These are phyloP conservation scores for Drosophila albomicans DNA, from an alignment of 1,140 invertebrate species.

Conservation along the genomic window DNA sequence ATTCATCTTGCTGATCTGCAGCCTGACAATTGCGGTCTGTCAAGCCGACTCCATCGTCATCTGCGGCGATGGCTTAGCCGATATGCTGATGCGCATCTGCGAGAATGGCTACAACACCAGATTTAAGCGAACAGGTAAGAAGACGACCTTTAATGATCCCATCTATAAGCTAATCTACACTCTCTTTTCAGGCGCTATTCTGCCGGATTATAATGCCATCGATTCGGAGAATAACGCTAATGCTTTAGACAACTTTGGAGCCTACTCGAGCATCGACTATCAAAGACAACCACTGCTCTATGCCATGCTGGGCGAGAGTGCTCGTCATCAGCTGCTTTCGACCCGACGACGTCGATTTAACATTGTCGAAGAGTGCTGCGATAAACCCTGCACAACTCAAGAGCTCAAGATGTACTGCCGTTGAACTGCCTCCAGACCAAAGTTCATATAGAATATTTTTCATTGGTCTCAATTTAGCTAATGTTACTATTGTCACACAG, in stretches of 20 bases:
- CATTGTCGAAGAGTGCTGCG: constrained; percentile 31
- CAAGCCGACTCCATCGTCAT: constrained; percentile 31
- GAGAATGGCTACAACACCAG: constrained; percentile 53
- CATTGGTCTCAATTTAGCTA: background rate
- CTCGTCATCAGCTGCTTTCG: constrained; percentile 11
- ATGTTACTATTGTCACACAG: background rate
- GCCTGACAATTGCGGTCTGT: constrained; percentile 35
- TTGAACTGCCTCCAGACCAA: background rate
- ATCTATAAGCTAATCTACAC: background rate
- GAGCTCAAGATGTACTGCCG: constrained; percentile 22
- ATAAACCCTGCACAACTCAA: background rate
- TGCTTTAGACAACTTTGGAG: constrained; percentile 13
- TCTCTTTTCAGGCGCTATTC: background rate
- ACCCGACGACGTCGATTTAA: constrained; percentile 23
- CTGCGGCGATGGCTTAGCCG: constrained; percentile 54
- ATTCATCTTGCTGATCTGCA: constrained; percentile 26
- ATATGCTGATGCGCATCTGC: constrained; percentile 39
- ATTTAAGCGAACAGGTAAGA: constrained; percentile 42
- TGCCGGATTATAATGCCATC: constrained; percentile 11
- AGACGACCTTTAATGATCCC: background rate
- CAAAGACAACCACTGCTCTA: constrained; percentile 6
- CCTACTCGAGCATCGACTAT: background rate
- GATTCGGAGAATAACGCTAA: background rate
- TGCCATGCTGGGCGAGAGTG: constrained; percentile 23
- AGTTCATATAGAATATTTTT: background rate